A percentile compares a stretch with the other conserved stretches of the same genome.
phyloP scores from a whole-genome alignment of 2,797 vertebrate genomes.

The Hippopotamyrus pictus region DNA sequence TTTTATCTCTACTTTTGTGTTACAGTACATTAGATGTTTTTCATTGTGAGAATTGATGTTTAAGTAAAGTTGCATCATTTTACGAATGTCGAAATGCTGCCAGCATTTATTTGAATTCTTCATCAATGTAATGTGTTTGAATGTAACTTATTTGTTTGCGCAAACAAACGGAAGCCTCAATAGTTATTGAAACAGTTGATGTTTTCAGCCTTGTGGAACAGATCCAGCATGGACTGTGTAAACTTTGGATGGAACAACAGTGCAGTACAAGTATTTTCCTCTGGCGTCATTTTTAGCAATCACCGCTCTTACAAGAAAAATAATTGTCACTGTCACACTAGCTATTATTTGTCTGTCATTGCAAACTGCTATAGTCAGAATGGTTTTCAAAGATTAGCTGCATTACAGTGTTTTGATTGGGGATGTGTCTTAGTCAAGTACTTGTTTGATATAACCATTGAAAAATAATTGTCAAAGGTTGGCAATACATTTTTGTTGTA shows the following conservation, averaged over 20 bases:
- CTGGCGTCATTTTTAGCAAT: not conserved
- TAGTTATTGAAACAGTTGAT: not conserved
- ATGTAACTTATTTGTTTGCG: not conserved
- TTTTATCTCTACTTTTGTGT: not conserved
- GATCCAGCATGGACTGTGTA: not conserved
- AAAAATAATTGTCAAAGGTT: not conserved
- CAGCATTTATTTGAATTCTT: not conserved
- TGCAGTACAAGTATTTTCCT: not conserved
- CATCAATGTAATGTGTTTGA: not conserved
- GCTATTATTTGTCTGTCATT: not conserved
- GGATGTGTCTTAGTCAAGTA: not conserved
- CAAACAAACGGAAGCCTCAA: not conserved
- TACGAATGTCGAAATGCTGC: not conserved
- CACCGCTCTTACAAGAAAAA: not conserved
- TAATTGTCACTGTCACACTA: not conserved
- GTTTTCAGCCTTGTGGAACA: not conserved
- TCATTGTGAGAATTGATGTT: not conserved
- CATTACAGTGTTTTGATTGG: not conserved
- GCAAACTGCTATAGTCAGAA: not conserved
- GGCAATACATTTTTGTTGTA: not conserved
- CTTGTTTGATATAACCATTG: not conserved
- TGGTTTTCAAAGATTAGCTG: not conserved
- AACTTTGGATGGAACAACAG: not conserved
- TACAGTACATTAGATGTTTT: not conserved
- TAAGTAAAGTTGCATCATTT: not conserved